A percentile compares a stretch with the other conserved stretches of the same genome.
These are phyloP conservation scores for Heloderma charlesbogerti DNA, from an alignment of 2,113 vertebrate species.

Conservation along the genomic window DNA sequence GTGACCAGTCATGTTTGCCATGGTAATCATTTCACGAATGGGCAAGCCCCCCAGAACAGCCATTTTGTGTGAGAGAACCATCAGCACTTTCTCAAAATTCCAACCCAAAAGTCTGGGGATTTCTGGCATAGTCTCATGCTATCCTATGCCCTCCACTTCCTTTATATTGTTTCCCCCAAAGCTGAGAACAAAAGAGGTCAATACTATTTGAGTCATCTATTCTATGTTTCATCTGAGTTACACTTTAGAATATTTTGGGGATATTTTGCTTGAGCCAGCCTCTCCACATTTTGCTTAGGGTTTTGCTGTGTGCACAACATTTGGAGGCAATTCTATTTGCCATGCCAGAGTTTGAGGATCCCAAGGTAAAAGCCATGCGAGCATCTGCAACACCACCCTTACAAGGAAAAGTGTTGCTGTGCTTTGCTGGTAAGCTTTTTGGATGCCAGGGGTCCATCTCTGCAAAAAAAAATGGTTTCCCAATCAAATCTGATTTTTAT, in stretches of 20 bases:
- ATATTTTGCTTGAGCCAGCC: background rate
- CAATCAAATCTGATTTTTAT: slow-evolving; percentile 67
- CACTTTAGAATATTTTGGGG: background rate
- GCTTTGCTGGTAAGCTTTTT: slow-evolving; percentile 65
- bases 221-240: background rate
- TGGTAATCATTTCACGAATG: too few species aligned
- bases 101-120: too few species aligned
- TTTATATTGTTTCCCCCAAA: background rate
- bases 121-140: background rate
- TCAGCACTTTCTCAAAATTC: too few species aligned
- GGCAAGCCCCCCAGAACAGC: too few species aligned
- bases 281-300: background rate
- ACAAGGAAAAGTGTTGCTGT: slow-evolving; percentile 34
- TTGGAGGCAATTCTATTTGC: background rate
- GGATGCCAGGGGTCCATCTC: slow-evolving; percentile 65
- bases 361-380: background rate
- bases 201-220: background rate
- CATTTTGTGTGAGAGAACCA: too few species aligned
- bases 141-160: background rate
- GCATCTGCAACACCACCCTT: background rate
- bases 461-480: slow-evolving; percentile 56
- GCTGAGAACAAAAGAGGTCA: background rate
- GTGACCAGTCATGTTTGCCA: too few species aligned
- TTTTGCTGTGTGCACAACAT: background rate
- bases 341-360: background rate